phyloP scores from a whole-genome alignment of 2,888 invertebrate genomes.

The Strigamia maritima region DNA sequence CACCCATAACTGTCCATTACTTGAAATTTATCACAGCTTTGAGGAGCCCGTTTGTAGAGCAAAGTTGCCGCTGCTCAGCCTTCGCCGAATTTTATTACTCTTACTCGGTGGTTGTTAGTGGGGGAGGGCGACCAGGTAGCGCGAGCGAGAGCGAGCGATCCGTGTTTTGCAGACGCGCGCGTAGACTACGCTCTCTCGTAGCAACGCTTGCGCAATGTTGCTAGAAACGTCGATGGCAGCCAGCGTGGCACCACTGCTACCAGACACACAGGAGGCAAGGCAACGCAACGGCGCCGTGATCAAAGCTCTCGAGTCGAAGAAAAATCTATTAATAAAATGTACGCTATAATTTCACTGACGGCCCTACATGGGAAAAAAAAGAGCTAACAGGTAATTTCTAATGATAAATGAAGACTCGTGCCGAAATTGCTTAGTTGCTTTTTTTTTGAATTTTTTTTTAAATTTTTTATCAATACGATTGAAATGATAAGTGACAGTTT shows the following conservation, averaged over 20 bases:
- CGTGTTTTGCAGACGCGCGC: slow-evolving; percentile 10
- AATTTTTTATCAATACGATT: background rate
- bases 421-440: background rate
- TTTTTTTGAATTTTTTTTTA: background rate
- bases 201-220: slow-evolving; percentile 20
- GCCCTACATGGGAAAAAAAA: background rate
- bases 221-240: slow-evolving; percentile 32
- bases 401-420: background rate
- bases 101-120: slow-evolving; percentile 27
- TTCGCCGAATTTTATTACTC: slow-evolving; percentile 36
- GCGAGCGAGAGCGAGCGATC: slow-evolving; percentile 6
- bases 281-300: background rate
- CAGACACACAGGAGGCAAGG: background rate
- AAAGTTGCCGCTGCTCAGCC: slow-evolving; percentile 37
- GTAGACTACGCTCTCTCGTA: background rate
- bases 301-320: slow-evolving; percentile 1
- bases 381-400: background rate
- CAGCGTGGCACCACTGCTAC: slow-evolving; percentile 33
- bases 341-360: background rate
- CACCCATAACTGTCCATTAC: slow-evolving; percentile 37
- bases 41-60: slow-evolving; percentile 31
- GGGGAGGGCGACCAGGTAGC: slow-evolving; percentile 13
- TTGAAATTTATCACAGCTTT: slow-evolving; percentile 36
- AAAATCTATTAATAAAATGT: slow-evolving; percentile 12
- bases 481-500: no score